Evolutionary conservation across 1,140 invertebrate genomes (phyloP).

Genomic region (Dermatophagoides farinae): DNA sequence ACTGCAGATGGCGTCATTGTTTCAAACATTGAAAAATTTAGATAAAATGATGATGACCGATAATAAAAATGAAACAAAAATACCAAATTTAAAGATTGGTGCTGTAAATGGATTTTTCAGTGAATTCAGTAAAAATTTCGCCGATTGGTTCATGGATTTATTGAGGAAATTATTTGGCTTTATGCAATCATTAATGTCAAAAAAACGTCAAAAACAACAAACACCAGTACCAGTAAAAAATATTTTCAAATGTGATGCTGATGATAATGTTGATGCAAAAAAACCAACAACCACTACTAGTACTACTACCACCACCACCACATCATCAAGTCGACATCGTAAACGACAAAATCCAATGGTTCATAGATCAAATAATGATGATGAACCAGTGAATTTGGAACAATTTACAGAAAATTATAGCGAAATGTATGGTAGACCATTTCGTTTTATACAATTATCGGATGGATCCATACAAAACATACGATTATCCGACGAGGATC

Average conservation of each 20-base stretch:
- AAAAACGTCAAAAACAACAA: neutral
- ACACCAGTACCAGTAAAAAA: neutral
- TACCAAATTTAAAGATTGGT: conserved; percentile 10
- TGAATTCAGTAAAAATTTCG: neutral
- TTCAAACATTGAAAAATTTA: conserved; percentile 1
- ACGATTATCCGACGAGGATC: neutral
- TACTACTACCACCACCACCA: neutral
- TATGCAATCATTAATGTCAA: neutral
- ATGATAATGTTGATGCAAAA: neutral
- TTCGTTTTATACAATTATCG: neutral
- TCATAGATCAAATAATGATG: no score
- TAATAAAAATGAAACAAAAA: neutral
- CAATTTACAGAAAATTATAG: neutral
- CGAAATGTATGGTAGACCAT: neutral
- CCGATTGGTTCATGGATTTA: conserved; percentile 2
- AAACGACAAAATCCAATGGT: neutral
- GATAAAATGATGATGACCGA: neutral
- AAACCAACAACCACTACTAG: no score
- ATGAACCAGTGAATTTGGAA: neutral
- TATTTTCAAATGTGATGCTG: neutral
- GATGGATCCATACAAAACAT: neutral
- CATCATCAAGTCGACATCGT: neutral
- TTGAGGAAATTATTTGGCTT: conserved; percentile 3
- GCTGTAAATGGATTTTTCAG: conserved; percentile 7
- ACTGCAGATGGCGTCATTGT: conserved; percentile 9